A percentile compares a stretch with the other conserved stretches of the same genome.
Conservation (phyloP, 2,888 invertebrate genomes). For the Beris chalybata region DNA sequence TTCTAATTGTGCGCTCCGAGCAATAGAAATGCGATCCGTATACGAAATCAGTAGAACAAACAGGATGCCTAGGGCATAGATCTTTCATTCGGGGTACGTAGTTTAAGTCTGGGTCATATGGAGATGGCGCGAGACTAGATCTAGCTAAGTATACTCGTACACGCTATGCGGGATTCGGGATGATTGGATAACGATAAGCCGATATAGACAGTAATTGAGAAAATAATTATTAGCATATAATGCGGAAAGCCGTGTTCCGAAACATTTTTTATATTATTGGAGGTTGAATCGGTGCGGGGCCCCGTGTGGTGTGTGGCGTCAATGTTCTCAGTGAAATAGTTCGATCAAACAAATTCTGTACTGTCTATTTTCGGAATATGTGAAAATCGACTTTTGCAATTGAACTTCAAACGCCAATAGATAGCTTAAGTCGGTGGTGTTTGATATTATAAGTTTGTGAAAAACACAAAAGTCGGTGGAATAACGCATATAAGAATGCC, state of each 20-base stretch:
- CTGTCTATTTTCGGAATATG: too few relatives aligned
- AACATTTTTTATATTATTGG: too few relatives aligned
- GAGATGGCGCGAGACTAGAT: constrained; percentile 2
- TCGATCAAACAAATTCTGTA: too few relatives aligned
- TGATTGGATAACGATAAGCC: not conserved
- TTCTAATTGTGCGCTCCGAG: constrained; percentile 19
- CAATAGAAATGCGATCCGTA: constrained; percentile 1
- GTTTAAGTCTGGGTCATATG: constrained; percentile 14
- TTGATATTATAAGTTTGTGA: too few relatives aligned
- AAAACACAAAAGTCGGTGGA: too few relatives aligned
- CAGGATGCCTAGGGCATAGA: constrained; percentile 14
- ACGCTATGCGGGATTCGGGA: not conserved
- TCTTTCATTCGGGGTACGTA: constrained; percentile 21
- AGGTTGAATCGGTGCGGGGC: too few relatives aligned
- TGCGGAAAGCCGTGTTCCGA: not conserved
- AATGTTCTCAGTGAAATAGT: too few relatives aligned
- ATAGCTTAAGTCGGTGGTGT: too few relatives aligned
- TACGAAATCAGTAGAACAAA: not conserved
- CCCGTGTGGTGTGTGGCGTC: too few relatives aligned
- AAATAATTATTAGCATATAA: constrained; percentile 13
- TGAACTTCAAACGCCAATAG: too few relatives aligned
- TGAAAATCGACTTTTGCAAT: too few relatives aligned
- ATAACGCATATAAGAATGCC: too few relatives aligned
- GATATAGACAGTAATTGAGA: constrained; percentile 8
- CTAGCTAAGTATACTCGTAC: not conserved